Conservation (phyloP, 2,888 invertebrate genomes). For the Arge pagana region DNA sequence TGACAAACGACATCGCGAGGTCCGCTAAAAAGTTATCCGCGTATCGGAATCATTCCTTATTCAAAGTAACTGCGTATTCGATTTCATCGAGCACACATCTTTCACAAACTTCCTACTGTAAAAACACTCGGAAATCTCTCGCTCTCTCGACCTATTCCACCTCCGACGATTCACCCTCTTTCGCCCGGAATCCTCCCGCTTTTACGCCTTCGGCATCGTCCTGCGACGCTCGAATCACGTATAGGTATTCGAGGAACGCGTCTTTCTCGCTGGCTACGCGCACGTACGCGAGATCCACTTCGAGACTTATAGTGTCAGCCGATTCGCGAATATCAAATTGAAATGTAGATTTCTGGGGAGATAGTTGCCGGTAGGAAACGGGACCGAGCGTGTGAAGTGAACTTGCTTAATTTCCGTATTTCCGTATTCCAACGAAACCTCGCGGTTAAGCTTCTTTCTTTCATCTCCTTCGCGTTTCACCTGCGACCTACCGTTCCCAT, state of each 20-base stretch:
- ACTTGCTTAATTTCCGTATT: slow-evolving; percentile 24
- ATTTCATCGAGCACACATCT: slow-evolving; percentile 33
- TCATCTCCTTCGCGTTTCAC: no score
- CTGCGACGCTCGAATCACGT: slow-evolving; percentile 6
- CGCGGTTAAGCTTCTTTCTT: no score
- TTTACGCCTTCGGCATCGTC: not conserved
- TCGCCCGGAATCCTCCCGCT: not conserved
- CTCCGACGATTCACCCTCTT: not conserved
- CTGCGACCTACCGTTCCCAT: no score
- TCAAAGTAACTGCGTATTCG: slow-evolving; percentile 30
- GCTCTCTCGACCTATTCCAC: not conserved
- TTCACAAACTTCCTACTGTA: slow-evolving; percentile 31
- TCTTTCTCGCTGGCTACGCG: not conserved
- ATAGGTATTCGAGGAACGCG: slow-evolving; percentile 14
- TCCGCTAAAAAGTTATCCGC: not conserved
- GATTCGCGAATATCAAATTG: slow-evolving; percentile 41
- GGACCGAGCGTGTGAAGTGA: slow-evolving; percentile 11
- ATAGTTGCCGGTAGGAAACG: slow-evolving; percentile 11
- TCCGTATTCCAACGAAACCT: no score
- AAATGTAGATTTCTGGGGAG: slow-evolving; percentile 32
- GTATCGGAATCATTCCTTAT: not conserved
- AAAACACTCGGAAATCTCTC: slow-evolving; percentile 1
- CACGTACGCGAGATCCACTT: slow-evolving; percentile 14
- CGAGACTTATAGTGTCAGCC: slow-evolving; percentile 22
- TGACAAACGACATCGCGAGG: no score